Percentiles rank a stretch among this genome's conserved stretches.
Conservation (phyloP, 2,797 vertebrate genomes). For the Manis pentadactyla region DNA sequence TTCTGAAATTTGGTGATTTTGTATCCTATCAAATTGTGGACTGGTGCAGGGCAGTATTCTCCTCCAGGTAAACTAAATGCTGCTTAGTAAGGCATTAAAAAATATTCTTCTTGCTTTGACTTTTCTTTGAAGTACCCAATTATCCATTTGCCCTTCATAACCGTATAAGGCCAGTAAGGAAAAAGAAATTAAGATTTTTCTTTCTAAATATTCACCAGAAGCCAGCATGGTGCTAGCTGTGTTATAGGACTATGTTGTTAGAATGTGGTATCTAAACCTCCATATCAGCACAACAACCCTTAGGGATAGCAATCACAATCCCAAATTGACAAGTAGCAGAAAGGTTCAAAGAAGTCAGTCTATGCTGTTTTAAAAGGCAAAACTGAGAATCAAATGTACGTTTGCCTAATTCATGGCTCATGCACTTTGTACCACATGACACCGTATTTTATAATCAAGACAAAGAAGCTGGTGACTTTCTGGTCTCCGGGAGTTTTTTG, state of each 20-base stretch:
- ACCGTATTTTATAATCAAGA: background rate
- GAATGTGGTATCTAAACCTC: background rate
- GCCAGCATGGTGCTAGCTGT: background rate
- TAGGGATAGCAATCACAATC: background rate
- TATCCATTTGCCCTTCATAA: background rate
- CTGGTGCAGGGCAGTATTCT: background rate
- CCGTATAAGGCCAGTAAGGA: background rate
- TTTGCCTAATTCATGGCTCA: background rate
- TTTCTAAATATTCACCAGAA: background rate
- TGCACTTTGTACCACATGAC: background rate
- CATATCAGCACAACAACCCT: background rate
- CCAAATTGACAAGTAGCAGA: background rate
- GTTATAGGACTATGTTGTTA: background rate
- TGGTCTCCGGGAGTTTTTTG: background rate
- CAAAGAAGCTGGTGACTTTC: slow-evolving; percentile 24
- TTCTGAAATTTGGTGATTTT: background rate
- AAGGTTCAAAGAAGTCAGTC: background rate
- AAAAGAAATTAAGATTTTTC: background rate
- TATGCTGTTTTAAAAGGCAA: background rate
- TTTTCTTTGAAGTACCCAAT: background rate
- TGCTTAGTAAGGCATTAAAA: background rate
- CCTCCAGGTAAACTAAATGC: background rate
- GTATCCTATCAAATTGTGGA: background rate
- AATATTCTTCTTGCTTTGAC: background rate
- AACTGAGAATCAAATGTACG: background rate